Percentiles rank a stretch among this genome's conserved stretches.
Conservation (phyloP, 1,140 invertebrate genomes). For the Neodiprion fabricii region DNA sequence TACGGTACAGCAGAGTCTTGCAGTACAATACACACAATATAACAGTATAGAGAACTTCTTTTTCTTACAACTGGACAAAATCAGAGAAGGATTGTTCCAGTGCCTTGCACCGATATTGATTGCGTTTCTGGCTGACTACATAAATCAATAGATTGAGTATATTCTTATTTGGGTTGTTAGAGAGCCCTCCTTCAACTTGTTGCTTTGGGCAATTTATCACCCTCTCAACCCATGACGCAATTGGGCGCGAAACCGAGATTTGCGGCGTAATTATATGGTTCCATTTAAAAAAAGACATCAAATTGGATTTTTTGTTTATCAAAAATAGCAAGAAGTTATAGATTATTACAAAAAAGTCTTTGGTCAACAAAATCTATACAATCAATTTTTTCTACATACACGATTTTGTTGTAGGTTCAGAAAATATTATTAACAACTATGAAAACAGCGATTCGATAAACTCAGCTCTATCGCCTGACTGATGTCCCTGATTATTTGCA, state of each 20-base stretch:
- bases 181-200: conserved; percentile 5
- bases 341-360: too few relatives aligned
- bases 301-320: too few relatives aligned
- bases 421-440: conserved; percentile 29
- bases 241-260: too few relatives aligned
- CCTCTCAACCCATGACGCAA: too few relatives aligned
- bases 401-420: too few relatives aligned
- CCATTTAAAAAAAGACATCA: too few relatives aligned
- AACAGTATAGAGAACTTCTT: conserved; percentile 8
- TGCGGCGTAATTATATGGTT: too few relatives aligned
- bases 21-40: conserved; percentile 37
- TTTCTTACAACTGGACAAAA: conserved; percentile 30
- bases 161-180: conserved; percentile 12
- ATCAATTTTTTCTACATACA: too few relatives aligned
- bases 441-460: conserved; percentile 63
- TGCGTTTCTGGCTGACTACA: conserved; percentile 40
- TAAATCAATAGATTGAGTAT: conserved; percentile 49
- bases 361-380: too few relatives aligned
- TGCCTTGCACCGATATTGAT: conserved; percentile 57
- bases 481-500: conserved; percentile 33
- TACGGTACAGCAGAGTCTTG: conserved; percentile 18
- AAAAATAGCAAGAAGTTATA: too few relatives aligned
- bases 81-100: conserved; percentile 27
- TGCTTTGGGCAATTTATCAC: background rate
- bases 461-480: conserved; percentile 51